phyloP scores from a whole-genome alignment of 2,888 invertebrate genomes.

The Cryptophagus acutangulus region DNA sequence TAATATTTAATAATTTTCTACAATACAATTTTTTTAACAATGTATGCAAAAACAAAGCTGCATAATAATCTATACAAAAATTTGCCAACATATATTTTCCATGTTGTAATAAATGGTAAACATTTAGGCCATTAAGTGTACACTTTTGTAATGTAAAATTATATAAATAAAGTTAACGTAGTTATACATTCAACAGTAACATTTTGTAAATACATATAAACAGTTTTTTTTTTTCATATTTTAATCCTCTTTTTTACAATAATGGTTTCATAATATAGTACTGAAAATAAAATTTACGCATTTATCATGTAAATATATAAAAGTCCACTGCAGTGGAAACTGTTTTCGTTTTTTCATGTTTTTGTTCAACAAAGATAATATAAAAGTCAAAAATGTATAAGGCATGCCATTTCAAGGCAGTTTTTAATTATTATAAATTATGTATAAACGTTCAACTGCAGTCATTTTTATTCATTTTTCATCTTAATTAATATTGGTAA shows the following conservation, averaged over 20 bases:
- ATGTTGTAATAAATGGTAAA: constrained; percentile 25
- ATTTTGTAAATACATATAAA: constrained; percentile 40
- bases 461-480: constrained; percentile 21
- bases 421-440: constrained; percentile 27
- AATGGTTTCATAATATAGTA: constrained; percentile 10
- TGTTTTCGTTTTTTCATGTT: not conserved
- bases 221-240: constrained; percentile 18
- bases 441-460: constrained; percentile 31
- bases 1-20: constrained; percentile 19
- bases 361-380: constrained; percentile 39
- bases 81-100: constrained; percentile 18
- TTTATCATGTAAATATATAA: constrained; percentile 23
- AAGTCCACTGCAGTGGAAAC: constrained; percentile 29
- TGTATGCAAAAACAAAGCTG: constrained; percentile 9
- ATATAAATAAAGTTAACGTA: constrained; percentile 29
- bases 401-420: constrained; percentile 43
- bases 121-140: constrained; percentile 30
- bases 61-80: not conserved
- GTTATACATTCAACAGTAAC: constrained; percentile 39
- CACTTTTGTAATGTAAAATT: constrained; percentile 28
- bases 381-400: constrained; percentile 40
- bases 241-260: not conserved
- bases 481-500: constrained; percentile 1
- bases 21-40: too few relatives aligned
- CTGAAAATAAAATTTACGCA: constrained; percentile 29